These are phyloP conservation scores for Listronotus oregonensis DNA, from an alignment of 1,140 invertebrate genomes.

Conservation along the genomic window DNA sequence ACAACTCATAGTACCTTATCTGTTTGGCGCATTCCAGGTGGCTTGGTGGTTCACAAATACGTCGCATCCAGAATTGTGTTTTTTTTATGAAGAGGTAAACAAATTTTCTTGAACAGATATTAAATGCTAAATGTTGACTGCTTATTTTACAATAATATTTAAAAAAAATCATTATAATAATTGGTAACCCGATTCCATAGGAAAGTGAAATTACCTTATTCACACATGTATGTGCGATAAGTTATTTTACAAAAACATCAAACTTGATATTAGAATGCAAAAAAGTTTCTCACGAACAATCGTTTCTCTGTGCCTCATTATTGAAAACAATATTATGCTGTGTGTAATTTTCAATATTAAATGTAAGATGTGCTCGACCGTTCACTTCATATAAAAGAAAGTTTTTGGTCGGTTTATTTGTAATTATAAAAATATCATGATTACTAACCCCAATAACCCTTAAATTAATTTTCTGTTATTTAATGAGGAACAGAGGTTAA, in stretches of 20 bases:
- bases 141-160: no score
- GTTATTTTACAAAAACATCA: slow-evolving; percentile 1
- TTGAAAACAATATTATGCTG: slow-evolving; percentile 3
- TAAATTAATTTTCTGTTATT: no score
- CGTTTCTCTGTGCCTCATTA: neutral
- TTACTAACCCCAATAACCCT: no score
- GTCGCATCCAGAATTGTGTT: no score
- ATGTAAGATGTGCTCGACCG: slow-evolving; percentile 16
- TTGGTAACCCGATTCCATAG: slow-evolving; percentile 1
- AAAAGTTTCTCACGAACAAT: slow-evolving; percentile 21
- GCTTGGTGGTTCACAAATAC: no score
- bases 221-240: slow-evolving; percentile 14
- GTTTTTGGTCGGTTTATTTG: slow-evolving; percentile 14
- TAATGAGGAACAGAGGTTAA: no score
- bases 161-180: no score
- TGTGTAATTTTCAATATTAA: slow-evolving; percentile 19
- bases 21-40: no score
- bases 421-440: neutral
- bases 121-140: no score
- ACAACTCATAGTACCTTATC: no score
- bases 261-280: neutral
- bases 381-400: slow-evolving; percentile 16
- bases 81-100: no score
- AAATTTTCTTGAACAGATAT: no score
- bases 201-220: slow-evolving; percentile 4